phyloP scores from a whole-genome alignment of 2,888 invertebrate species.

The Myopa testacea region DNA sequence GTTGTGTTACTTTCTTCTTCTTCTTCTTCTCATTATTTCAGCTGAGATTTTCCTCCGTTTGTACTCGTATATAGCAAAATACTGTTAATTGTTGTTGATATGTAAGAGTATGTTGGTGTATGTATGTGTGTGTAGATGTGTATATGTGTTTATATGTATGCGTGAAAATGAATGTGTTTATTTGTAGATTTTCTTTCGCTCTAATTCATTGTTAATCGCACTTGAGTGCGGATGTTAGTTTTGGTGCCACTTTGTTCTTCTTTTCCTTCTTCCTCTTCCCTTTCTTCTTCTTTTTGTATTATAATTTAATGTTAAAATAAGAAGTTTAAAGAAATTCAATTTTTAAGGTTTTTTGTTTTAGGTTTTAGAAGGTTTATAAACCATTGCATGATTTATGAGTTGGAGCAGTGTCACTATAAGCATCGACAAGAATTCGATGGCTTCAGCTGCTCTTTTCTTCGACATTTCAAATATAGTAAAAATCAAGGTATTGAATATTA shows the following conservation, averaged over 20 bases:
- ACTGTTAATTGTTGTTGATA: background rate
- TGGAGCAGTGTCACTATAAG: no score
- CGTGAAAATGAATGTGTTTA: background rate
- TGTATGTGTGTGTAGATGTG: background rate
- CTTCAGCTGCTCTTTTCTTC: no score
- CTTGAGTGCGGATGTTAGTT: background rate
- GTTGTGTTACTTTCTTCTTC: background rate
- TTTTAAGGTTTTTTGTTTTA: no score
- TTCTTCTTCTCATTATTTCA: no score
- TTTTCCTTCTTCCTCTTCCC: background rate
- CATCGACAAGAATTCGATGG: no score
- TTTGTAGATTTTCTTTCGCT: slow-evolving; percentile 13
- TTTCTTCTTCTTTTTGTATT: no score
- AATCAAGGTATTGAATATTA: no score
- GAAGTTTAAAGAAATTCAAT: no score
- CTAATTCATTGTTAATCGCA: slow-evolving; percentile 24
- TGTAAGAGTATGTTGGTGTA: background rate
- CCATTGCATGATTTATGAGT: no score
- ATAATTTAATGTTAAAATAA: no score
- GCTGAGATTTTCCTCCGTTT: background rate
- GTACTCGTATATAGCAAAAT: background rate
- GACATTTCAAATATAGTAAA: no score
- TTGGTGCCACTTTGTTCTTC: background rate
- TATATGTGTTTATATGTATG: background rate
- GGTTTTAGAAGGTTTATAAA: no score